Conservation (phyloP, 2,113 vertebrate species). For the Hystrix brachyura region DNA sequence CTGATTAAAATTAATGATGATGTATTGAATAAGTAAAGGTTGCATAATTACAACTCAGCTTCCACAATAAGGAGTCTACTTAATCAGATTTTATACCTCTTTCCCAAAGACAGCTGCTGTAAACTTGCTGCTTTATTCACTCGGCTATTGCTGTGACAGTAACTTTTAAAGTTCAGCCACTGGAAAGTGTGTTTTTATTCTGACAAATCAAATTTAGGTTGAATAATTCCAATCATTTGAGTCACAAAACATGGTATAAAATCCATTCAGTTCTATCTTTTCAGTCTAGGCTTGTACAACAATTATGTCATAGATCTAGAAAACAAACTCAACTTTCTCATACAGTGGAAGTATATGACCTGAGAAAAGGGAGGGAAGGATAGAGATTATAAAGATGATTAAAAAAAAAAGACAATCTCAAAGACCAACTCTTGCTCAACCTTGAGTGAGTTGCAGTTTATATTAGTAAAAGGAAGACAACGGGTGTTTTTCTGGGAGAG, state of each 20-base stretch:
- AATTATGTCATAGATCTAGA: not conserved
- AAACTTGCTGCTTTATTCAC: not conserved
- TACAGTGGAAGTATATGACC: not conserved
- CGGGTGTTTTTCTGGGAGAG: not conserved
- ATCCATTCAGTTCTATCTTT: not conserved
- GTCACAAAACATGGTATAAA: not conserved
- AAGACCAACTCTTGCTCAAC: not conserved
- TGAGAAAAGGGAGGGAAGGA: not conserved
- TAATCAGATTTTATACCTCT: conserved; percentile 16
- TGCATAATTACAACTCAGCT: conserved; percentile 10
- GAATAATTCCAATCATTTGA: not conserved
- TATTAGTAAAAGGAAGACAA: not conserved
- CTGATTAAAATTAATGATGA: conserved; percentile 64
- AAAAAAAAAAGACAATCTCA: not conserved
- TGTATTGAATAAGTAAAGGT: conserved; percentile 38
- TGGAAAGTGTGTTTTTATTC: conserved; percentile 49
- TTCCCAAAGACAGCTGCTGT: not conserved
- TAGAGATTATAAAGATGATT: not conserved
- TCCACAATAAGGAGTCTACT: not conserved
- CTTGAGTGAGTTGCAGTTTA: not conserved
- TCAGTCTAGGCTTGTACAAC: not conserved
- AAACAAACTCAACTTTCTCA: not conserved
- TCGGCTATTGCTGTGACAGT: not conserved
- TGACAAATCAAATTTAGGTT: conserved; percentile 12
- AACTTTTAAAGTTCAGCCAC: not conserved